A percentile compares a stretch with the other conserved stretches of the same genome.
These are phyloP conservation scores for Yasuhikotakia modesta DNA, from an alignment of 2,797 vertebrate genomes.

Conservation along the genomic window DNA sequence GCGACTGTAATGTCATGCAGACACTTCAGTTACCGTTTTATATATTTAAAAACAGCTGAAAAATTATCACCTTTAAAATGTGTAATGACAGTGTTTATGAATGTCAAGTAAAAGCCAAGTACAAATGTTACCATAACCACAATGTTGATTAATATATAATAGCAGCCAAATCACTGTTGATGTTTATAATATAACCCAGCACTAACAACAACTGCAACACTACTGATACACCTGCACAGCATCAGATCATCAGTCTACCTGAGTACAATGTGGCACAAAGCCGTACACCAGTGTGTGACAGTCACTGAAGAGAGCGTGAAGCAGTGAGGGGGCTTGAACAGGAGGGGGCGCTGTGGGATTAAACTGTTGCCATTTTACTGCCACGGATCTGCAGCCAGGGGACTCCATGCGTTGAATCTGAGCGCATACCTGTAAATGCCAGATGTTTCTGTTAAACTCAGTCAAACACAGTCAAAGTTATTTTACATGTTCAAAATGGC, in stretches of 20 bases:
- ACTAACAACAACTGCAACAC: background rate
- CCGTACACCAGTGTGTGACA: conserved; percentile 84
- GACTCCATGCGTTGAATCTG: conserved; percentile 76
- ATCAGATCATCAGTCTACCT: conserved; percentile 69
- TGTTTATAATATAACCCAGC: background rate
- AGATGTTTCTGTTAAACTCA: background rate
- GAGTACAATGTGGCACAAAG: conserved; percentile 83
- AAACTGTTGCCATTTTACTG: conserved; percentile 87
- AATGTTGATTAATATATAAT: background rate
- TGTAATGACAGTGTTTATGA: too few relatives aligned
- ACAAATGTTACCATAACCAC: too few relatives aligned
- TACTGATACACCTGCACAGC: background rate
- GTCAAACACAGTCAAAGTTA: too few relatives aligned
- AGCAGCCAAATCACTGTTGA: background rate
- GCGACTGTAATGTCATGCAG: too few relatives aligned
- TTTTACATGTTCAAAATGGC: too few relatives aligned
- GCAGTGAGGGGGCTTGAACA: conserved; percentile 82
- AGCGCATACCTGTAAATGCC: conserved; percentile 71
- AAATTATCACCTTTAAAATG: too few relatives aligned
- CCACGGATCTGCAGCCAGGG: conserved; percentile 81
- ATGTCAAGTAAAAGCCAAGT: too few relatives aligned
- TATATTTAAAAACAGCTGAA: too few relatives aligned
- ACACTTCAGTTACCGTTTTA: too few relatives aligned
- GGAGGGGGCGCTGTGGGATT: conserved; percentile 62
- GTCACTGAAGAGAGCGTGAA: conserved; percentile 79